Percentiles rank a stretch among this genome's conserved stretches.
These are phyloP conservation scores for Apotomis capreana DNA, from an alignment of 2,888 invertebrate genomes.

Conservation along the genomic window DNA sequence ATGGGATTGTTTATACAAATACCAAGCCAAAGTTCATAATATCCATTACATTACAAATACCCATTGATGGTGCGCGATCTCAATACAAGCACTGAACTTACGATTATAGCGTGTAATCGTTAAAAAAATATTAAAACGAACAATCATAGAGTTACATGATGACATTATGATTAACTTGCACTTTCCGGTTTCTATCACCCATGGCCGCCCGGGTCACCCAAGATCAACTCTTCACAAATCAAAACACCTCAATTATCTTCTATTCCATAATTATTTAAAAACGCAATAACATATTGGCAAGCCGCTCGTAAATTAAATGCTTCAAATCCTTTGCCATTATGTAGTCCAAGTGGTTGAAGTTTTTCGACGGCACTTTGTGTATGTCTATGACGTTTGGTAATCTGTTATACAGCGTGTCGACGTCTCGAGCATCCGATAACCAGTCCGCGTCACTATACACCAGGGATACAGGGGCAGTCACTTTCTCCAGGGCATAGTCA, in stretches of 20 bases:
- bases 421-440: conserved; percentile 84
- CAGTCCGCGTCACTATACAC: conserved; percentile 84
- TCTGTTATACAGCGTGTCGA: conserved; percentile 74
- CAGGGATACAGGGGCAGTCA: conserved; percentile 64
- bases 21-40: no score
- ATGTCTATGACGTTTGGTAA: conserved; percentile 81
- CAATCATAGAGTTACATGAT: background rate
- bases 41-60: no score
- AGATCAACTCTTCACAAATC: conserved; percentile 7
- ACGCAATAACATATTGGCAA: conserved; percentile 38
- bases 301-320: conserved; percentile 50
- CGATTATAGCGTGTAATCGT: background rate
- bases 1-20: no score
- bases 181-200: conserved; percentile 1
- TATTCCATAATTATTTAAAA: conserved; percentile 6
- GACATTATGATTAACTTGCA: background rate
- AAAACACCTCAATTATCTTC: background rate
- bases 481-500: conserved; percentile 57
- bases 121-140: conserved; percentile 1
- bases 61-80: no score
- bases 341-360: conserved; percentile 73
- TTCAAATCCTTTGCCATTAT: conserved; percentile 66
- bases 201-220: background rate
- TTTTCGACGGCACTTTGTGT: conserved; percentile 79
- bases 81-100: background rate